Conservation (phyloP, 1,140 invertebrate species). For the Temnothorax nylanderi region DNA sequence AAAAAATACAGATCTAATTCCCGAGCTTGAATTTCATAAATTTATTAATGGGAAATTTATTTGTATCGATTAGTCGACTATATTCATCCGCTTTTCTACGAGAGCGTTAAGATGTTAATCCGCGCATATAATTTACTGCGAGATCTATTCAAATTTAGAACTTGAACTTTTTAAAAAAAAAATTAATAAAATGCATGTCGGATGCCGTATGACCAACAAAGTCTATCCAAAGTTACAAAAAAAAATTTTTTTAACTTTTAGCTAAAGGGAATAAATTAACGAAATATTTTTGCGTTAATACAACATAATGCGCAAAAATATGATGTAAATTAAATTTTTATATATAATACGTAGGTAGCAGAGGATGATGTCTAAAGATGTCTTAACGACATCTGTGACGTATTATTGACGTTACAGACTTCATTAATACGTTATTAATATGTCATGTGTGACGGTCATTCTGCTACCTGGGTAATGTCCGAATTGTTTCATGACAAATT, state of each 20-base stretch:
- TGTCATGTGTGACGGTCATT: too few species aligned
- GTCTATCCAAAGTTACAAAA: constrained; percentile 14
- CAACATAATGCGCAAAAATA: not conserved
- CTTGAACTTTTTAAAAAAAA: constrained; percentile 62
- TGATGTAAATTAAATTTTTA: not conserved
- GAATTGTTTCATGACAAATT: not conserved
- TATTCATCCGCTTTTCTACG: not conserved
- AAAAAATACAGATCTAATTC: not conserved
- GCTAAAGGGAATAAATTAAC: not conserved
- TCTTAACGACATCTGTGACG: too few species aligned
- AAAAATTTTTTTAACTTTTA: not conserved
- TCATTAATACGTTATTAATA: too few species aligned
- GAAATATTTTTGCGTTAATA: not conserved
- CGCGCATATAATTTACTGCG: not conserved
- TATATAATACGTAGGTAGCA: not conserved
- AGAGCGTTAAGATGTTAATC: not conserved
- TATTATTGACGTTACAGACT: too few species aligned
- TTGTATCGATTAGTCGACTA: not conserved
- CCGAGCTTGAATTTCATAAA: not conserved
- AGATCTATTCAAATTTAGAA: constrained; percentile 71
- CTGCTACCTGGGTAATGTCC: not conserved
- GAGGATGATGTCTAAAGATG: too few species aligned
- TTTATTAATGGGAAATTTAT: not conserved
- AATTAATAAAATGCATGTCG: constrained; percentile 58
- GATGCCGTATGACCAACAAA: constrained; percentile 52